Conservation (phyloP, 2,797 vertebrate genomes). For the Acropternis orthonyx region DNA sequence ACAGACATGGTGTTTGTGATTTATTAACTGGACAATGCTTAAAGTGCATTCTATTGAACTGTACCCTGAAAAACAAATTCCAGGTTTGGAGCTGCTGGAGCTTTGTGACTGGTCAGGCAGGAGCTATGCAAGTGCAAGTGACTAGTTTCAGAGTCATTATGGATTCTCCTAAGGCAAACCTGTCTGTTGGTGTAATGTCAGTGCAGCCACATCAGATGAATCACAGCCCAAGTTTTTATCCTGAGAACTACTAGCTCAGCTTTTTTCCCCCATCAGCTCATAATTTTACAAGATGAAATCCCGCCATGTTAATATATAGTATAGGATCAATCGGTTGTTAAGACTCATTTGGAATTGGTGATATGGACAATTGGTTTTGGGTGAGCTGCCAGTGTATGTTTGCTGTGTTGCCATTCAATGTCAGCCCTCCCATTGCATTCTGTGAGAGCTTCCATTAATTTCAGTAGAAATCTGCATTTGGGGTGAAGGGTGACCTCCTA, state of each 20-base stretch:
- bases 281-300: neutral
- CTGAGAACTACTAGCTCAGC: neutral
- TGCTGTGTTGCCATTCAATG: neutral
- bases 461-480: conserved; percentile 31
- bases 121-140: neutral
- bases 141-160: neutral
- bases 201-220: neutral
- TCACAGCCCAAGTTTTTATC: neutral
- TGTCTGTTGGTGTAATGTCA: neutral
- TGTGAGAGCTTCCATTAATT: conserved; percentile 19
- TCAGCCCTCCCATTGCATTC: neutral
- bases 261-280: neutral
- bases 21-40: neutral
- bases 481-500: conserved; percentile 37
- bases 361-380: neutral
- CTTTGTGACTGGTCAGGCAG: neutral
- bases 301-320: neutral
- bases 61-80: neutral
- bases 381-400: neutral
- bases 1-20: neutral
- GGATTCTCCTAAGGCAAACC: neutral
- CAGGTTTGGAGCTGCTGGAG: neutral
- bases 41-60: neutral
- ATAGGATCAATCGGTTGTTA: neutral
- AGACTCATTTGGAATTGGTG: neutral